Percentiles rank a stretch among this genome's conserved stretches.
Conservation (phyloP, 30 jellyfish, hydroid and myxozoan genomes). For the Hydractinia symbiolongicarpus region DNA sequence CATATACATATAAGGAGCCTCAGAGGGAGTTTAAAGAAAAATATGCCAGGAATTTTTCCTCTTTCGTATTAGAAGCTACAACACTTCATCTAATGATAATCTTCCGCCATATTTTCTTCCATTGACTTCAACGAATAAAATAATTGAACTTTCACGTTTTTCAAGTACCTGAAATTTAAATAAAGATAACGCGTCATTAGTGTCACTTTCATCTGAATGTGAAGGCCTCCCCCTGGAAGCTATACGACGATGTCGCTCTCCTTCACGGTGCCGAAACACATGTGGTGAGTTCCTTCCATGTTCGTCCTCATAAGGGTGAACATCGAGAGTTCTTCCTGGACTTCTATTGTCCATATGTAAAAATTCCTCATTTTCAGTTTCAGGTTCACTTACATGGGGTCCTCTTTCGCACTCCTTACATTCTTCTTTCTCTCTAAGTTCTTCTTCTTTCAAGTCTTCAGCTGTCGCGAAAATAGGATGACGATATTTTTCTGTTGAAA, state of each 20-base stretch:
- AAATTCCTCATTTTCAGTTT: neutral
- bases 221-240: neutral
- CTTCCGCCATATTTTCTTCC: conserved; percentile 6
- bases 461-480: conserved; percentile 17
- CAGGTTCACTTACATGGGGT: neutral
- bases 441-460: conserved; percentile 1
- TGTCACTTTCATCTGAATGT: conserved; percentile 7
- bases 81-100: neutral
- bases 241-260: neutral
- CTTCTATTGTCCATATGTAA: neutral
- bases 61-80: no score
- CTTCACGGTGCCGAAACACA: neutral
- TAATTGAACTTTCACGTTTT: neutral
- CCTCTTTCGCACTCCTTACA: neutral
- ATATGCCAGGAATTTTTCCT: no score
- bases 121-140: neutral
- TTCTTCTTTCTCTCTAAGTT: neutral
- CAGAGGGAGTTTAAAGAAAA: no score
- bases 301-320: no score
- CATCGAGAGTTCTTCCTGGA: no score
- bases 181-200: neutral
- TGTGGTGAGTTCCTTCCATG: no score
- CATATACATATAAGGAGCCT: no score
- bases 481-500: conserved; percentile 3
- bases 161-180: conserved; percentile 1